phyloP scores from a whole-genome alignment of 2,797 vertebrate genomes.

The Myotis daubentonii region DNA sequence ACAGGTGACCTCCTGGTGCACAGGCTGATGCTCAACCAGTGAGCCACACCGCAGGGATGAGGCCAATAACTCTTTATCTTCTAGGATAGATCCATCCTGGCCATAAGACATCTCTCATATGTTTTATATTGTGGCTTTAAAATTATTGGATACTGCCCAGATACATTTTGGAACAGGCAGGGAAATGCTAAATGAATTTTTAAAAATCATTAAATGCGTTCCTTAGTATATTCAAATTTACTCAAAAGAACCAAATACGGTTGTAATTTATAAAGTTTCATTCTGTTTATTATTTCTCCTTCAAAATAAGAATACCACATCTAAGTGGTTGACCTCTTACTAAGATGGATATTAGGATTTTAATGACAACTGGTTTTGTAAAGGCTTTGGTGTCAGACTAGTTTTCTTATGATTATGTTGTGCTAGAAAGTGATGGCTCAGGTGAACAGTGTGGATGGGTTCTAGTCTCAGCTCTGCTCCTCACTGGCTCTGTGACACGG shows the following conservation, averaged over 20 bases:
- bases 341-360: slow-evolving; percentile 15
- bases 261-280: slow-evolving; percentile 22
- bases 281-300: slow-evolving; percentile 56
- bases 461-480: background rate
- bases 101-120: background rate
- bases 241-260: slow-evolving; percentile 55
- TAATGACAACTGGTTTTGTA: background rate
- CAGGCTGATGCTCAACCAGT: too few species aligned
- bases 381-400: background rate
- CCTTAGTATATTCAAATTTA: slow-evolving; percentile 56
- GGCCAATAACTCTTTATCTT: background rate
- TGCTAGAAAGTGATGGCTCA: background rate
- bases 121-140: slow-evolving; percentile 35
- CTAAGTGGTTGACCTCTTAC: background rate
- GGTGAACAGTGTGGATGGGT: background rate
- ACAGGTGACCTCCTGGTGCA: too few species aligned
- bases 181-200: slow-evolving; percentile 3
- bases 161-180: slow-evolving; percentile 42
- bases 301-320: slow-evolving; percentile 39
- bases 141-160: slow-evolving; percentile 15
- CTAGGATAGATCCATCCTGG: background rate
- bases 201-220: slow-evolving; percentile 33
- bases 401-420: background rate
- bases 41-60: too few species aligned
- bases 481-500: background rate